Evolutionary conservation across 2,113 vertebrate species (phyloP).

Genomic region (Tyto alba): DNA sequence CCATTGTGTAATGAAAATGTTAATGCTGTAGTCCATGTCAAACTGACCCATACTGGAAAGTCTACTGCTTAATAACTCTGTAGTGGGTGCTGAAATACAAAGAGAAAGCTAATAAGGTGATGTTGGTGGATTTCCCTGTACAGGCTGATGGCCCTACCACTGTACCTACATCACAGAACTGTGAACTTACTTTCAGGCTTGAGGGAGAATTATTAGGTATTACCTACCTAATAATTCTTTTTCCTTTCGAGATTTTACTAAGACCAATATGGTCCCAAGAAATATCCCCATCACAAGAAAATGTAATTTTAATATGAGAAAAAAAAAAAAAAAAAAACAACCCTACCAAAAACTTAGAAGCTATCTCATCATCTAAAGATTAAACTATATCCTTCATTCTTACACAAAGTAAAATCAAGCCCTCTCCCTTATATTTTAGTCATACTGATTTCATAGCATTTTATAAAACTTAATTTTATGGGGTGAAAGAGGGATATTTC

Average conservation of each 20-base stretch:
- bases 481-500: neutral
- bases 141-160: neutral
- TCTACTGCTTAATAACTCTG: neutral
- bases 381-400: neutral
- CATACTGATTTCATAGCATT: neutral
- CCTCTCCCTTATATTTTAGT: neutral
- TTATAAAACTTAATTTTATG: neutral
- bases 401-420: neutral
- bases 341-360: neutral
- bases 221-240: neutral
- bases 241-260: neutral
- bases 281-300: neutral
- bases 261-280: neutral
- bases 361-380: neutral
- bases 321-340: neutral
- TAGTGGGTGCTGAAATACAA: neutral
- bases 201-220: neutral
- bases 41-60: neutral
- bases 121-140: neutral
- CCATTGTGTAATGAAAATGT: neutral
- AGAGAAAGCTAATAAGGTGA: neutral
- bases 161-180: neutral
- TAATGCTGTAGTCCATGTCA: neutral
- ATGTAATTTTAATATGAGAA: neutral
- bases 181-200: neutral